Conservation (phyloP, 2,113 vertebrate species). For the Hyaena hyaena region DNA sequence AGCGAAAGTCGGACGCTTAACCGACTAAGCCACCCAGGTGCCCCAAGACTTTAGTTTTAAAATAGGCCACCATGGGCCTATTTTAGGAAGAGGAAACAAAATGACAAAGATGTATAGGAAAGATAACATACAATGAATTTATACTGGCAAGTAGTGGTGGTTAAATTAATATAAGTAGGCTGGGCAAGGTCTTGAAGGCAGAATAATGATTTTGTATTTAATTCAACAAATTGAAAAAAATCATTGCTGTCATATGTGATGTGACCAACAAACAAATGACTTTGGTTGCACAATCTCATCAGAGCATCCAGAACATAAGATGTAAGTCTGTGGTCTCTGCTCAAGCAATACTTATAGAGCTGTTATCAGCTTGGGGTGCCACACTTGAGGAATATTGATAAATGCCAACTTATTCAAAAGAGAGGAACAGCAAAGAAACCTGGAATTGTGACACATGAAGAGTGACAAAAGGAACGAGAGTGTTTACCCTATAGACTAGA, state of each 20-base stretch:
- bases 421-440: not conserved
- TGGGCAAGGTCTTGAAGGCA: not conserved
- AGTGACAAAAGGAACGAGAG: not conserved
- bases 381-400: not conserved
- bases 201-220: not conserved
- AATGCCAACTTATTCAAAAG: not conserved
- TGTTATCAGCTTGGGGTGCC: not conserved
- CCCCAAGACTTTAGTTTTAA: not conserved
- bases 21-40: too few species aligned
- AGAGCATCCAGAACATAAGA: not conserved
- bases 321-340: not conserved
- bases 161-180: not conserved
- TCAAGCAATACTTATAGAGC: not conserved
- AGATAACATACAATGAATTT: not conserved
- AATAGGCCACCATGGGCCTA: not conserved
- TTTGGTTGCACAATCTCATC: not conserved
- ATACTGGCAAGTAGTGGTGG: not conserved
- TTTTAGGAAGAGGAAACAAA: not conserved
- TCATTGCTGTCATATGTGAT: not conserved
- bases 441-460: not conserved
- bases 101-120: not conserved
- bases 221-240: slow-evolving; percentile 30
- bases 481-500: not conserved
- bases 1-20: too few species aligned
- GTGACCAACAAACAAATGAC: not conserved